Evolutionary conservation across 2,888 invertebrate species (phyloP).

Genomic region (Pelosia muscerda): DNA sequence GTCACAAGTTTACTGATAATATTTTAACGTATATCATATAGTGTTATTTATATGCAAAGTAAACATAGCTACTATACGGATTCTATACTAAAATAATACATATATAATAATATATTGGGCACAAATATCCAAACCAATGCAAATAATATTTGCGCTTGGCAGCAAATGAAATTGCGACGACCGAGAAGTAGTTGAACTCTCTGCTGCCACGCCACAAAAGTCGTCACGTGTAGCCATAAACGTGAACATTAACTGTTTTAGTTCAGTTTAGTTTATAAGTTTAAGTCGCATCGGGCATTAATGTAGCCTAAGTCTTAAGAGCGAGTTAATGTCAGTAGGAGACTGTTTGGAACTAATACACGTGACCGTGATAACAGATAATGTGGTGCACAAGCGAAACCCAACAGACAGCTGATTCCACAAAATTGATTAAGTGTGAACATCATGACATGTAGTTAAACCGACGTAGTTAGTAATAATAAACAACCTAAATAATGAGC

Average conservation of each 20-base stretch:
- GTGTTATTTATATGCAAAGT: not conserved
- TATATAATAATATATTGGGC: not conserved
- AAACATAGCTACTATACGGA: not conserved
- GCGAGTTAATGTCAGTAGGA: not conserved
- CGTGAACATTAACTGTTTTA: not conserved
- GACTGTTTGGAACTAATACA: conserved; percentile 1
- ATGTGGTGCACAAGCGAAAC: conserved; percentile 10
- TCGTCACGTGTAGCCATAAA: not conserved
- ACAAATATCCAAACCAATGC: not conserved
- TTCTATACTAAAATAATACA: not conserved
- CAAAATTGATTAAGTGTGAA: conserved; percentile 45
- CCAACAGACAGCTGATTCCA: conserved; percentile 24
- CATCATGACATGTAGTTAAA: conserved; percentile 41
- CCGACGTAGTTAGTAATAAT: conserved; percentile 51
- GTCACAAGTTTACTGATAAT: not conserved
- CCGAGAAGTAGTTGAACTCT: not conserved
- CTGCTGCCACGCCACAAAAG: not conserved
- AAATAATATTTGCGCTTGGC: not conserved
- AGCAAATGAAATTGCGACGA: not conserved
- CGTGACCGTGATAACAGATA: conserved; percentile 5
- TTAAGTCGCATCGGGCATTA: not conserved
- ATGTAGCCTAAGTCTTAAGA: not conserved
- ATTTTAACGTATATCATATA: not conserved
- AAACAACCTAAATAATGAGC: conserved; percentile 70
- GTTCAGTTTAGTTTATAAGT: not conserved